Percentiles rank a stretch among this genome's conserved stretches.
Conservation (phyloP, 2,113 vertebrate species). For the Corythaixoides concolor region DNA sequence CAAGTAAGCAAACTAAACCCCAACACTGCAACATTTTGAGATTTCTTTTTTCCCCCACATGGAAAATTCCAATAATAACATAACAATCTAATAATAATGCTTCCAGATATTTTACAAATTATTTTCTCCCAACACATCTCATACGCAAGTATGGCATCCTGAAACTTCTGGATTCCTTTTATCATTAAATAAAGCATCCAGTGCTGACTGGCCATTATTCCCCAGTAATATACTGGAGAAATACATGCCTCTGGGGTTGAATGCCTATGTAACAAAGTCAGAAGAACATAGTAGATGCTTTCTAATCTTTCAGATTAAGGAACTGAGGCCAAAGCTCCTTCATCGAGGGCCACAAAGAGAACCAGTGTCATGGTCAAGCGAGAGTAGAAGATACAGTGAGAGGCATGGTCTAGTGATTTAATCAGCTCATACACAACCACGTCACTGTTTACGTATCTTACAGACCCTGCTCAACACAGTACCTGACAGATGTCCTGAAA, state of each 20-base stretch:
- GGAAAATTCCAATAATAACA: not conserved
- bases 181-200: not conserved
- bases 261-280: not conserved
- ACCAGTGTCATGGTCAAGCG: not conserved
- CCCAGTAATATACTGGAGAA: not conserved
- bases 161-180: not conserved
- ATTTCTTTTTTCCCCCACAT: not conserved
- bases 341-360: not conserved
- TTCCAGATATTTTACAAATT: not conserved
- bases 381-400: not conserved
- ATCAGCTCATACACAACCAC: not conserved
- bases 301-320: conserved; percentile 8
- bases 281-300: not conserved
- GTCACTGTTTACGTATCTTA: not conserved
- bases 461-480: not conserved
- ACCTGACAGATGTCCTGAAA: not conserved
- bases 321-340: not conserved
- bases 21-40: not conserved
- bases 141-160: fast-evolving
- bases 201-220: not conserved
- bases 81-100: not conserved
- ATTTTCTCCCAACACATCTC: not conserved
- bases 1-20: not conserved
- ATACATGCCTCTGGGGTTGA: not conserved
- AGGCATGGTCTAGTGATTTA: not conserved